phyloP scores from a whole-genome alignment of 2,797 vertebrate species.

The Gallinago nigripennis region DNA sequence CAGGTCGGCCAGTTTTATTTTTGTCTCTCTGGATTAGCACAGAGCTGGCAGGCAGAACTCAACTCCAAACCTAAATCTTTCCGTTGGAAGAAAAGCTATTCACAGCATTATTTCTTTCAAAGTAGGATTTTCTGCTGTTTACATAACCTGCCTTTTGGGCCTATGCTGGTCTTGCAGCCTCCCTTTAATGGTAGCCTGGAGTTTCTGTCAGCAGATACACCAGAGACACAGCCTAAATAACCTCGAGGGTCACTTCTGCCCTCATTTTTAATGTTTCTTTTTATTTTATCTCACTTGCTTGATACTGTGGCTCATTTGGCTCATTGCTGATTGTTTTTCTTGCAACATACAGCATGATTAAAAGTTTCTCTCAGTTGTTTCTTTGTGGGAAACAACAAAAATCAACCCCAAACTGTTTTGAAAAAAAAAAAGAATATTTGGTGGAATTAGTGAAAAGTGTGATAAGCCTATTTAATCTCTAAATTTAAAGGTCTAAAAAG shows the following conservation, averaged over 20 bases:
- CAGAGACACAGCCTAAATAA: neutral
- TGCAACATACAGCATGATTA: neutral
- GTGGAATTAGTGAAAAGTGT: neutral
- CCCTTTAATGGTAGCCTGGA: neutral
- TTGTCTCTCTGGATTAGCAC: neutral
- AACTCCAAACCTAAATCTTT: neutral
- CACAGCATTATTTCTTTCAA: neutral
- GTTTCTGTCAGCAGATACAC: neutral
- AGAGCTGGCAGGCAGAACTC: neutral
- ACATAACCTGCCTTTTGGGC: neutral
- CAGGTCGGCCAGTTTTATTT: neutral
- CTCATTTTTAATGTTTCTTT: neutral
- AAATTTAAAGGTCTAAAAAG: neutral
- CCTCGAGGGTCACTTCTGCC: neutral
- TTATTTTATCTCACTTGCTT: neutral
- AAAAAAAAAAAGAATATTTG: neutral
- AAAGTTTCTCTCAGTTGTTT: neutral
- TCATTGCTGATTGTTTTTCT: neutral
- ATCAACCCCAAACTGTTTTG: neutral
- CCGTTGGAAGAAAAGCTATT: neutral
- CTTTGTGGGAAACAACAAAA: neutral
- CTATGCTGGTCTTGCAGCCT: neutral
- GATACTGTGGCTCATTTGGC: neutral
- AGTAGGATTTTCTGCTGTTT: neutral
- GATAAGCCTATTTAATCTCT: neutral